Evolutionary conservation across 2,888 invertebrate genomes (phyloP).

Genomic region (Plagodis pulveraria): DNA sequence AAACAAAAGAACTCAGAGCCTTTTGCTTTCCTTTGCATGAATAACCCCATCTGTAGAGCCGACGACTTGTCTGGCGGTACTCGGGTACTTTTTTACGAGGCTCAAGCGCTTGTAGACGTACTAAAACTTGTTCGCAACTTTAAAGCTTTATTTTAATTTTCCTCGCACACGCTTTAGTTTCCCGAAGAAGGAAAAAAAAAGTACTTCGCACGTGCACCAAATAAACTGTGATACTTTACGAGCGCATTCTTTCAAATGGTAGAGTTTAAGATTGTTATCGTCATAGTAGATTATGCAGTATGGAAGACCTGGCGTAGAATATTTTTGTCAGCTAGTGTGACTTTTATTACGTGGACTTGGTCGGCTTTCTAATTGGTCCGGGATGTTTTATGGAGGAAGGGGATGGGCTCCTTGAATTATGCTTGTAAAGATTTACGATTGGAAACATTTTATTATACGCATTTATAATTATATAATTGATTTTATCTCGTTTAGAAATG

Average conservation of each 20-base stretch:
- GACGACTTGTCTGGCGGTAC: constrained; percentile 55
- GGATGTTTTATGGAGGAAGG: constrained; percentile 26
- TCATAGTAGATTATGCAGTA: constrained; percentile 32
- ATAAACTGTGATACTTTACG: constrained; percentile 68
- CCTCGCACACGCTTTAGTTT: constrained; percentile 59
- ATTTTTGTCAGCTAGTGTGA: constrained; percentile 16
- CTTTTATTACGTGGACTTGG: constrained; percentile 15
- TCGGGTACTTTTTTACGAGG: constrained; percentile 65
- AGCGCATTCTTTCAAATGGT: constrained; percentile 45
- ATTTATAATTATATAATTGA: constrained; percentile 1
- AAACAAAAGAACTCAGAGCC: constrained; percentile 49
- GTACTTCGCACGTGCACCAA: constrained; percentile 66
- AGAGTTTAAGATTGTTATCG: constrained; percentile 47
- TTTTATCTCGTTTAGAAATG: neutral
- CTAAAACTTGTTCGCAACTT: constrained; percentile 76
- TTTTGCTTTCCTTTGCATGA: constrained; percentile 47
- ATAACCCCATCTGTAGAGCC: constrained; percentile 72
- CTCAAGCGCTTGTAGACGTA: constrained; percentile 62
- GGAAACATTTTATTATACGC: constrained; percentile 8
- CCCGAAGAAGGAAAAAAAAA: constrained; percentile 58
- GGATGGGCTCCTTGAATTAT: constrained; percentile 16
- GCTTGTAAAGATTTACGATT: constrained; percentile 14
- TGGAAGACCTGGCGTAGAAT: constrained; percentile 13
- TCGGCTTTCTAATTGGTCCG: constrained; percentile 16
- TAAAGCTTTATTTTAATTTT: constrained; percentile 82